Conservation (phyloP, 1,140 invertebrate species). For the Drosophila azteca region DNA sequence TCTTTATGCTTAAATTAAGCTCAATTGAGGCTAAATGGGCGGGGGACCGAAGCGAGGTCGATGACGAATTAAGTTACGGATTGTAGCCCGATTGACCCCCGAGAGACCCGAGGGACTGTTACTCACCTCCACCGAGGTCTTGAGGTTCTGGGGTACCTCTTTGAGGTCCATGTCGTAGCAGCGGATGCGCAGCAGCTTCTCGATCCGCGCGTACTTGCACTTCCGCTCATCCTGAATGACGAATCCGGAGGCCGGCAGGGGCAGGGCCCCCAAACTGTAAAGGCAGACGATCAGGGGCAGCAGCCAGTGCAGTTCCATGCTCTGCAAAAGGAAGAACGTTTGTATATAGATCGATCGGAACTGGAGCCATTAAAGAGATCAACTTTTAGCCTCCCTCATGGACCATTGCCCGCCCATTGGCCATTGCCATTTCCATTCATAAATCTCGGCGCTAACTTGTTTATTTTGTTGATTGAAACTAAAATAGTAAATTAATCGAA, state of each 20-base stretch:
- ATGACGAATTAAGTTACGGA: conserved; percentile 60
- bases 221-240: conserved; percentile 59
- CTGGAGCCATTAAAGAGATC: neutral
- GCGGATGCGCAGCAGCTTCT: conserved; percentile 85
- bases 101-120: conserved; percentile 15
- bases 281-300: conserved; percentile 61
- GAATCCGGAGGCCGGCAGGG: conserved; percentile 52
- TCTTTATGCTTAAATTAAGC: conserved; percentile 82
- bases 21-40: conserved; percentile 61
- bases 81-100: conserved; percentile 41
- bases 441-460: conserved; percentile 53
- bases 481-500: conserved; percentile 59
- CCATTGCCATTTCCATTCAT: neutral
- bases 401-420: too few relatives aligned
- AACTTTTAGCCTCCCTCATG: too few relatives aligned
- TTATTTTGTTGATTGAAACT: conserved; percentile 47
- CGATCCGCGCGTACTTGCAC: conserved; percentile 85
- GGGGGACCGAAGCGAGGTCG: conserved; percentile 14
- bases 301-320: conserved; percentile 75
- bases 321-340: conserved; percentile 35
- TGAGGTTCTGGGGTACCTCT: conserved; percentile 85
- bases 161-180: conserved; percentile 85
- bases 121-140: conserved; percentile 85
- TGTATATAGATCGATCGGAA: neutral
- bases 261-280: conserved; percentile 48